These are phyloP conservation scores for Parambassis ranga DNA, from an alignment of 2,797 vertebrate genomes.

Conservation along the genomic window DNA sequence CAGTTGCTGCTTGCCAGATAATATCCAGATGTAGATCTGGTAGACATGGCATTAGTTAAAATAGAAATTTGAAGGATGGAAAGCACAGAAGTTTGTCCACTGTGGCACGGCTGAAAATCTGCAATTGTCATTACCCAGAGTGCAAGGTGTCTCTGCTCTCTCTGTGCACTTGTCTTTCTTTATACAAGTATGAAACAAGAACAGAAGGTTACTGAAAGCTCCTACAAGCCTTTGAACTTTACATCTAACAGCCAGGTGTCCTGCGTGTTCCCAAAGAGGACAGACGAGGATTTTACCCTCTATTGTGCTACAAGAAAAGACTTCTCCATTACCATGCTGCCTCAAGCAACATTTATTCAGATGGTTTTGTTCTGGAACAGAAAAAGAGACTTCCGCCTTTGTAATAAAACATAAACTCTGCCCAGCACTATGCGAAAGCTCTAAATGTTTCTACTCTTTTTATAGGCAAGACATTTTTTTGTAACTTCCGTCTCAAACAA, in stretches of 20 bases:
- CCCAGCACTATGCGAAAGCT: neutral
- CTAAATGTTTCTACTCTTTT: slow-evolving; percentile 16
- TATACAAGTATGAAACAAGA: slow-evolving; percentile 23
- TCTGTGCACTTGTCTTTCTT: slow-evolving; percentile 62
- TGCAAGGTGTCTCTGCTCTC: slow-evolving; percentile 67
- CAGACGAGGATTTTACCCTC: slow-evolving; percentile 54
- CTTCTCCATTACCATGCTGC: slow-evolving; percentile 51
- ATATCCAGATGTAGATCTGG: slow-evolving; percentile 70
- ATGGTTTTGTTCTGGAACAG: slow-evolving; percentile 50
- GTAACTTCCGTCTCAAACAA: slow-evolving; percentile 51
- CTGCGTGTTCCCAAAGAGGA: slow-evolving; percentile 51
- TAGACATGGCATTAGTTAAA: slow-evolving; percentile 42
- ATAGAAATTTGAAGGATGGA: slow-evolving; percentile 39
- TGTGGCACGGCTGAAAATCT: slow-evolving; percentile 40
- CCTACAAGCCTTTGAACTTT: slow-evolving; percentile 61
- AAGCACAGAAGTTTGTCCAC: slow-evolving; percentile 41
- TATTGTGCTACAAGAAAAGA: slow-evolving; percentile 69
- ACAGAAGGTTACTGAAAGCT: slow-evolving; percentile 48
- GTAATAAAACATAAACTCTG: slow-evolving; percentile 32
- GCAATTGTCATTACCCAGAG: slow-evolving; percentile 53
- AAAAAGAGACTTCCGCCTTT: slow-evolving; percentile 41
- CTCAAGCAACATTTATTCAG: slow-evolving; percentile 54
- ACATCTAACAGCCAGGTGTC: slow-evolving; percentile 71
- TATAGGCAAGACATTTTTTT: slow-evolving; percentile 7
- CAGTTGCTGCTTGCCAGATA: slow-evolving; percentile 69